Evolutionary conservation across 2,113 vertebrate genomes (phyloP).

Genomic region (Polypterus bichir): DNA sequence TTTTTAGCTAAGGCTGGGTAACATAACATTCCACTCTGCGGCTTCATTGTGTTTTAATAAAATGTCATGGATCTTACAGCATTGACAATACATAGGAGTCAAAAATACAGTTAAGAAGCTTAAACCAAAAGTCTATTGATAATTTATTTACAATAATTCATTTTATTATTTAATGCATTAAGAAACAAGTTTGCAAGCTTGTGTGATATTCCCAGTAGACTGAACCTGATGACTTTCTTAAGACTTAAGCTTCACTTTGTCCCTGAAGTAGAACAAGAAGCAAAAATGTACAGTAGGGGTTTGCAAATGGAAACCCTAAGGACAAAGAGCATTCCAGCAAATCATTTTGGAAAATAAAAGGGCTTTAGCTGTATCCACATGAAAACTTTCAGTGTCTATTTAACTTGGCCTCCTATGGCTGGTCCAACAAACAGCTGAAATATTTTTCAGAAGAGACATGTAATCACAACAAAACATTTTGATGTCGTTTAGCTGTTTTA

Average conservation of each 20-base stretch:
- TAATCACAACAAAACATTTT: too few relatives aligned
- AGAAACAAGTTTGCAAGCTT: conserved; percentile 53
- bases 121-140: conserved; percentile 24
- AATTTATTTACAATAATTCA: conserved; percentile 68
- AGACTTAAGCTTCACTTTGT: conserved; percentile 61
- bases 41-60: too few relatives aligned
- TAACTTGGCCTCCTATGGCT: conserved; percentile 75
- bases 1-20: too few relatives aligned
- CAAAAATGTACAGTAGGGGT: conserved; percentile 32
- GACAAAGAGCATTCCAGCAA: conserved; percentile 81
- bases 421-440: conserved; percentile 39
- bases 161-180: conserved; percentile 55
- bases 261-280: conserved; percentile 50
- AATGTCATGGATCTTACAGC: too few relatives aligned
- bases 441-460: conserved; percentile 13
- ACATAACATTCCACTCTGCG: too few relatives aligned
- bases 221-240: conserved; percentile 76
- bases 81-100: too few relatives aligned
- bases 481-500: too few relatives aligned
- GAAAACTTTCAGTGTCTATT: conserved; percentile 71
- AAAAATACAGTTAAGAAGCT: conserved; percentile 1
- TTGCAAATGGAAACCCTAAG: conserved; percentile 86
- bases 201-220: conserved; percentile 70
- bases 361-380: conserved; percentile 71
- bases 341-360: conserved; percentile 77